phyloP scores from a whole-genome alignment of 1,140 invertebrate species.

The Theocolax elegans region DNA sequence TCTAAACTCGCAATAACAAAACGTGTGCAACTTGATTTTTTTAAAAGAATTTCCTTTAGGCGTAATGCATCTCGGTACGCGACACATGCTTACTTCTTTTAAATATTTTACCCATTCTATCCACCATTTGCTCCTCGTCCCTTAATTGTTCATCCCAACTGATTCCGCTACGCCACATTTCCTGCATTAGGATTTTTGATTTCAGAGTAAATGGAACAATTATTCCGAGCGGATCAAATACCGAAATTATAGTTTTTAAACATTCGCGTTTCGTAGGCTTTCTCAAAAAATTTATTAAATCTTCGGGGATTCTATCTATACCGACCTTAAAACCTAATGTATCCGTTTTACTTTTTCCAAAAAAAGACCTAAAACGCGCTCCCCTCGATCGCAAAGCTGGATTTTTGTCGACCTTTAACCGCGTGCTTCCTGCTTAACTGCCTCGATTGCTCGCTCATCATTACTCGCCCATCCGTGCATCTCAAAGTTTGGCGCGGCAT shows the following conservation, averaged over 20 bases:
- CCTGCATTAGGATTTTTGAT: constrained; percentile 45
- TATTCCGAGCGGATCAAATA: constrained; percentile 48
- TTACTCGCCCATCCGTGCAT: too few species aligned
- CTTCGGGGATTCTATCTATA: not conserved
- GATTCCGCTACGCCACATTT: not conserved
- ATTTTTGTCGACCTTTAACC: not conserved
- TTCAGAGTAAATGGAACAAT: constrained; percentile 38
- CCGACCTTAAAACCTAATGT: not conserved
- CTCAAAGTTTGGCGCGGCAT: too few species aligned
- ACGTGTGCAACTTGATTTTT: not conserved
- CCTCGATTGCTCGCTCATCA: not conserved
- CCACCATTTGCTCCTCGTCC: not conserved
- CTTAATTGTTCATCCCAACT: not conserved
- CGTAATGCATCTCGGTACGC: not conserved
- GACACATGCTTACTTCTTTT: not conserved
- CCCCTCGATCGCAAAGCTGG: not conserved
- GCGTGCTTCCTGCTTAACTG: not conserved
- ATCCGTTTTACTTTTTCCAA: not conserved
- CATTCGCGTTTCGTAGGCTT: constrained; percentile 11
- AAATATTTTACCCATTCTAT: not conserved
- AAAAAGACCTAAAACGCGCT: not conserved
- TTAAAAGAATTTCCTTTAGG: constrained; percentile 34
- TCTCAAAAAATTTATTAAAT: not conserved
- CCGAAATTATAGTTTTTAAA: constrained; percentile 44
- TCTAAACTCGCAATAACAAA: too few species aligned